Percentiles rank a stretch among this genome's conserved stretches.
Evolutionary conservation across 23 tunicate genomes (phyloP).

Genomic region (Trididemnum nubilum): DNA sequence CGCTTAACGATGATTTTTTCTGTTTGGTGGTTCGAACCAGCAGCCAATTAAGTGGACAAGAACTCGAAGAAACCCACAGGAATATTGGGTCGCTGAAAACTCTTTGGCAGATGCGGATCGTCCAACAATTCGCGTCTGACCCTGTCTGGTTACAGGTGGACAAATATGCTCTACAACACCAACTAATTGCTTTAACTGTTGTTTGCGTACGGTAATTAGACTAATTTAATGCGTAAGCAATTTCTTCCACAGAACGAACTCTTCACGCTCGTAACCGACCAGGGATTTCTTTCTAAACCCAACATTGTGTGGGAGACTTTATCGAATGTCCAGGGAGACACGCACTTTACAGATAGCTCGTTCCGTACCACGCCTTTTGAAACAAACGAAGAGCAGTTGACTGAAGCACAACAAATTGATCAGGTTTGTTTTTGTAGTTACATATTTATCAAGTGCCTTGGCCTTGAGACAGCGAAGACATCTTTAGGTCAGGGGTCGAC

Average conservation of each 20-base stretch:
- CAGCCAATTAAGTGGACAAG: too few species aligned
- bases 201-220: too few species aligned
- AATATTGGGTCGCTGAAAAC: too few species aligned
- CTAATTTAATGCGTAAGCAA: too few species aligned
- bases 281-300: conserved; percentile 59
- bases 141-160: too few species aligned
- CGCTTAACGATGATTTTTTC: too few species aligned
- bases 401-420: conserved; percentile 14
- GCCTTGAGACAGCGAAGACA: not conserved
- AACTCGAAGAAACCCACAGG: too few species aligned
- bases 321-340: conserved; percentile 72
- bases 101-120: too few species aligned
- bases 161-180: too few species aligned
- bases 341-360: conserved; percentile 57
- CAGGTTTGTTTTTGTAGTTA: conserved; percentile 15
- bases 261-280: conserved; percentile 50
- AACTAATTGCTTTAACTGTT: too few species aligned
- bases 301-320: conserved; percentile 85
- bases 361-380: conserved; percentile 52
- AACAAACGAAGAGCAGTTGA: not conserved
- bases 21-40: too few species aligned
- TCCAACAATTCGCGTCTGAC: too few species aligned
- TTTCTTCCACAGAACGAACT: conserved; percentile 45
- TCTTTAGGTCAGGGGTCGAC: not conserved
- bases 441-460: not conserved